A percentile compares a stretch with the other conserved stretches of the same genome.
These are phyloP conservation scores for Aurelia sp. DNA, from an alignment of 30 jellyfish, hydroid and myxozoan genomes.

Conservation along the genomic window DNA sequence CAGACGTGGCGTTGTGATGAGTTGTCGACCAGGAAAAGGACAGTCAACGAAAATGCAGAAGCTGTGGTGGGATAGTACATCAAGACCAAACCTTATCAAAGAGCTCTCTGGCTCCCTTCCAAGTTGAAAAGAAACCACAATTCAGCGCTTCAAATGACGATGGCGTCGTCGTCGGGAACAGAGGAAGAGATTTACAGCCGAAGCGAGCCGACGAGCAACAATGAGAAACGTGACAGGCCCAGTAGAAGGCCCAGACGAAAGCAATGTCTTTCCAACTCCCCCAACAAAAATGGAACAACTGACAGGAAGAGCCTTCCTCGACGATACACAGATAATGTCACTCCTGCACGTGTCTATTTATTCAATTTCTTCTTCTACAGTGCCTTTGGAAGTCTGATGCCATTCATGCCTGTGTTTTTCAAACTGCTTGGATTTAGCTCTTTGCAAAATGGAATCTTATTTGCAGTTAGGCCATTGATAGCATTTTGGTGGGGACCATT, in stretches of 20 bases:
- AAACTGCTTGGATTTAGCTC: constrained; percentile 68
- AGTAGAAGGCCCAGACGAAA: constrained; percentile 1
- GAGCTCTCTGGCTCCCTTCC: no score
- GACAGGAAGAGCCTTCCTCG: background rate
- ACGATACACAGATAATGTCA: background rate
- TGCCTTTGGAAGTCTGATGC: constrained; percentile 66
- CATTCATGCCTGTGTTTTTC: constrained; percentile 75
- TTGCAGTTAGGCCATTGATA: constrained; percentile 56
- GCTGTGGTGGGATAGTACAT: no score
- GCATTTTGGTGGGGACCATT: constrained; percentile 84
- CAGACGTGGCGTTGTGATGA: no score
- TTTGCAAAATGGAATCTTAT: constrained; percentile 60
- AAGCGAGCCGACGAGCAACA: constrained; percentile 5
- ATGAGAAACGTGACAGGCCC: background rate
- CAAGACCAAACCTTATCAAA: no score
- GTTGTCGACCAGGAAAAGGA: no score
- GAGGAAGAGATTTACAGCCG: constrained; percentile 40
- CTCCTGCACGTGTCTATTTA: constrained; percentile 64
- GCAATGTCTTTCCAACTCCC: background rate
- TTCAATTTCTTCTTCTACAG: constrained; percentile 72
- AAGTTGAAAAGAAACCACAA: no score
- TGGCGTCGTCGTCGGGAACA: background rate
- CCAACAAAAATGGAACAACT: background rate
- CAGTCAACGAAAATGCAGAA: no score
- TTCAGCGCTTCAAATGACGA: background rate